phyloP scores from a whole-genome alignment of 2,797 vertebrate genomes.

The Cryptoprocta ferox region DNA sequence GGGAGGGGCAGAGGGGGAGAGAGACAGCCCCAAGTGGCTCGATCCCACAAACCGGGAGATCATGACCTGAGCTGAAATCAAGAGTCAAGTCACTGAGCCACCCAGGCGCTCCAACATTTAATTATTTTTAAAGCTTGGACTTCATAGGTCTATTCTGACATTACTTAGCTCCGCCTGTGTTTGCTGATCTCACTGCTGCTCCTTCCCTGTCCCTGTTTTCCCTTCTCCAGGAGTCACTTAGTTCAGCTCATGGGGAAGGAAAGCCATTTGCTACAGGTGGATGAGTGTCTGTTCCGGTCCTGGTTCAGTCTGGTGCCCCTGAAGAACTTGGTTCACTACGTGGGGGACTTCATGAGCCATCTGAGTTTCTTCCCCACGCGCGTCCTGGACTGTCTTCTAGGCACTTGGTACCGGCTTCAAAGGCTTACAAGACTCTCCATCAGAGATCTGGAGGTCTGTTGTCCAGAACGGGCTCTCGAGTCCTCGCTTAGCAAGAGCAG shows the following conservation, averaged over 20 bases:
- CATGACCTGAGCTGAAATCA: too few relatives aligned
- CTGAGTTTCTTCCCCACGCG: slow-evolving; percentile 67
- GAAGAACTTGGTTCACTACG: not conserved
- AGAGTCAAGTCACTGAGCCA: too few relatives aligned
- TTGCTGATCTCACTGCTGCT: fast-evolving
- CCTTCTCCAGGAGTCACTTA: slow-evolving; percentile 70
- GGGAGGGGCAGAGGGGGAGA: too few relatives aligned
- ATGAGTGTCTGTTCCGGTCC: slow-evolving; percentile 88
- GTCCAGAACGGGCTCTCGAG: not conserved
- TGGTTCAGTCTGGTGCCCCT: slow-evolving; percentile 90
- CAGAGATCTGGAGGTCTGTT: not conserved
- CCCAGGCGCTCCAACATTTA: too few relatives aligned
- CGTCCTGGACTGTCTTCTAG: slow-evolving; percentile 87
- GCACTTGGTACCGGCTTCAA: slow-evolving; percentile 80
- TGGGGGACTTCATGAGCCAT: slow-evolving; percentile 80
- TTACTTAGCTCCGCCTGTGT: fast-evolving
- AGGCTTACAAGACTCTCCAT: fast-evolving
- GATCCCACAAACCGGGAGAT: too few relatives aligned
- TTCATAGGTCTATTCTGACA: fast-evolving
- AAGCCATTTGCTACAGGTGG: slow-evolving; percentile 86
- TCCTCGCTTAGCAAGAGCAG: not conserved
- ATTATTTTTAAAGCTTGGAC: not conserved
- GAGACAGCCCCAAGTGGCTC: too few relatives aligned
- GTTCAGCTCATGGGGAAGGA: slow-evolving; percentile 82
- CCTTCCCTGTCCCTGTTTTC: too few relatives aligned